Percentiles rank a stretch among this genome's conserved stretches.
phyloP scores from a whole-genome alignment of 1,140 invertebrate species.

The Drosophila bipectinata region DNA sequence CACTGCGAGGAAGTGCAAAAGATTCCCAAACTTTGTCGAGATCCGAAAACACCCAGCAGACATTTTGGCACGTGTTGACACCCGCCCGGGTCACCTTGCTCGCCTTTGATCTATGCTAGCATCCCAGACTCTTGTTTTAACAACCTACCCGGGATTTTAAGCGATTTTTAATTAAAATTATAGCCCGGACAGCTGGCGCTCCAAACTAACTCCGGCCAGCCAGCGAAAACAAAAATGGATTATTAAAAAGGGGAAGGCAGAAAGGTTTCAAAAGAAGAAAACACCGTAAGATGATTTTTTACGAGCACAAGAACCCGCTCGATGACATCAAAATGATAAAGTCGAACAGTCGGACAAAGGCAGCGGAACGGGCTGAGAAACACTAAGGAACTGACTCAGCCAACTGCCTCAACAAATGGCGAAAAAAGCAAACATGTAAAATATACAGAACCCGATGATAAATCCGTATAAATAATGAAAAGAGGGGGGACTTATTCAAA shows the following conservation, averaged over 20 bases:
- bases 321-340: slow-evolving; percentile 66
- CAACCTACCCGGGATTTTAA: slow-evolving; percentile 70
- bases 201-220: slow-evolving; percentile 50
- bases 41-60: slow-evolving; percentile 35
- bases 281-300: slow-evolving; percentile 59
- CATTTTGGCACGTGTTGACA: slow-evolving; percentile 78
- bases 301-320: slow-evolving; percentile 59
- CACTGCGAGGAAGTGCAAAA: slow-evolving; percentile 26
- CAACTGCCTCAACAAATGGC: slow-evolving; percentile 64
- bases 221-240: slow-evolving; percentile 40
- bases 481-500: slow-evolving; percentile 23
- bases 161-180: slow-evolving; percentile 81
- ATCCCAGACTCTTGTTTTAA: neutral
- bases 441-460: slow-evolving; percentile 22
- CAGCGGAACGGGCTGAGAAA: slow-evolving; percentile 23
- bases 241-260: slow-evolving; percentile 11
- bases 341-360: slow-evolving; percentile 39
- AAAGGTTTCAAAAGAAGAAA: slow-evolving; percentile 17
- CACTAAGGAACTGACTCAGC: slow-evolving; percentile 59
- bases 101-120: slow-evolving; percentile 11
- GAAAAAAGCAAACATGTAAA: slow-evolving; percentile 16
- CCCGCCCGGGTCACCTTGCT: slow-evolving; percentile 63
- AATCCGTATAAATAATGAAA: slow-evolving; percentile 28
- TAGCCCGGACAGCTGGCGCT: slow-evolving; percentile 61
- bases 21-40: slow-evolving; percentile 50